Conservation (phyloP, 2,797 vertebrate species). For the Rhabdophis nuchalis region DNA sequence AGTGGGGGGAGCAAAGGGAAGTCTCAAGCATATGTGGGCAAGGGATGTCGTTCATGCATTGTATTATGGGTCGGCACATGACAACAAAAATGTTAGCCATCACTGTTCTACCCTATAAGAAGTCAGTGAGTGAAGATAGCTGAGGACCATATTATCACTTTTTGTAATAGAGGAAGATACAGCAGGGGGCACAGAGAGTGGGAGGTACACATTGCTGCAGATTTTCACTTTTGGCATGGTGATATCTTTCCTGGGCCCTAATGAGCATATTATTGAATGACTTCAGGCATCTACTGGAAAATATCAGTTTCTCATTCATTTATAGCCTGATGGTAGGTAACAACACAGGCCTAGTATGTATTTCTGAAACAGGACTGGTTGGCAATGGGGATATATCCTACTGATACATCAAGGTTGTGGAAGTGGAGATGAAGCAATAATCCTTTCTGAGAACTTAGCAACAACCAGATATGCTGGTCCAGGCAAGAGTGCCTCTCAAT, state of each 20-base stretch:
- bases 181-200: background rate
- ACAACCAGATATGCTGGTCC: background rate
- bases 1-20: no score
- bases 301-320: background rate
- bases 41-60: no score
- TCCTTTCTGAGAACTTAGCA: background rate
- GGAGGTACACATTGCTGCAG: background rate
- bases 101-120: background rate
- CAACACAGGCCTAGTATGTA: background rate
- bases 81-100: no score
- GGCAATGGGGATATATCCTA: background rate
- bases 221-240: background rate
- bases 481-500: background rate
- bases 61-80: no score
- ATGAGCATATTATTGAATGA: background rate
- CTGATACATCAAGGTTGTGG: background rate
- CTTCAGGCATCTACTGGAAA: background rate
- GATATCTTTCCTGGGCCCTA: background rate
- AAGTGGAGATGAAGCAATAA: background rate
- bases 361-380: background rate
- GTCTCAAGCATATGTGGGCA: no score
- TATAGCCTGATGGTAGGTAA: background rate
- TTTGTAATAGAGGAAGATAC: background rate
- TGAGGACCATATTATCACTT: background rate
- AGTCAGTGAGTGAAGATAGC: background rate